Evolutionary conservation across 2,113 vertebrate species (phyloP).

Genomic region (Mormyrus iriodes): DNA sequence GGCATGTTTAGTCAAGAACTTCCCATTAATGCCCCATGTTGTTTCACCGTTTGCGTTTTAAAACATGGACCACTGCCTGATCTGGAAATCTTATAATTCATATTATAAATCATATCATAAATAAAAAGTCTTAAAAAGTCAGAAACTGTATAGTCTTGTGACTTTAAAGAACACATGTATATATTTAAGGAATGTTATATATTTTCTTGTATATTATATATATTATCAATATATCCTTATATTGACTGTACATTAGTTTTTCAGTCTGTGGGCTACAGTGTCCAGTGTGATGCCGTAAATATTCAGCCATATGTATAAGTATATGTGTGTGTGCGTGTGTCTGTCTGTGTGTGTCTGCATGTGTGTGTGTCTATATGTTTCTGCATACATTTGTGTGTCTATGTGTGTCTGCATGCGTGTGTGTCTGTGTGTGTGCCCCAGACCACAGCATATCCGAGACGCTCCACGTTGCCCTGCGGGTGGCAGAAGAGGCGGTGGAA

Average conservation of each 20-base stretch:
- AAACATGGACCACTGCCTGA: background rate
- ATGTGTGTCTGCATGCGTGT: constrained; percentile 19
- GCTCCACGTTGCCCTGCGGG: constrained; percentile 86
- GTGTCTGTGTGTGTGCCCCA: constrained; percentile 27
- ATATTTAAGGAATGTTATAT: background rate
- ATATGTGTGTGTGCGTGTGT: background rate
- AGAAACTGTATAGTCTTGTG: background rate
- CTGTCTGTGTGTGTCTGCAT: background rate
- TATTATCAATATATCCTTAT: background rate
- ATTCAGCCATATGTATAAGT: background rate
- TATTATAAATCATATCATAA: background rate
- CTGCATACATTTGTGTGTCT: constrained; percentile 13
- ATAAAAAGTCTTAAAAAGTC: background rate
- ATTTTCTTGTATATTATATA: background rate
- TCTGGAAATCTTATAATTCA: background rate
- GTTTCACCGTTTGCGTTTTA: background rate
- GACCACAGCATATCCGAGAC: constrained; percentile 94
- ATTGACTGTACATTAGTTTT: background rate
- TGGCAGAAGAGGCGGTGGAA: constrained; percentile 93
- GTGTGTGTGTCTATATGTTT: constrained; percentile 8
- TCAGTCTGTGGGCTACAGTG: background rate
- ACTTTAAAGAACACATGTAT: background rate
- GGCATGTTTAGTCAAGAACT: background rate
- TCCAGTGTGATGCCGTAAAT: background rate
- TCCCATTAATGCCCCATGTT: background rate